Conservation (phyloP, 2,113 vertebrate genomes). For the Notechis scutatus region DNA sequence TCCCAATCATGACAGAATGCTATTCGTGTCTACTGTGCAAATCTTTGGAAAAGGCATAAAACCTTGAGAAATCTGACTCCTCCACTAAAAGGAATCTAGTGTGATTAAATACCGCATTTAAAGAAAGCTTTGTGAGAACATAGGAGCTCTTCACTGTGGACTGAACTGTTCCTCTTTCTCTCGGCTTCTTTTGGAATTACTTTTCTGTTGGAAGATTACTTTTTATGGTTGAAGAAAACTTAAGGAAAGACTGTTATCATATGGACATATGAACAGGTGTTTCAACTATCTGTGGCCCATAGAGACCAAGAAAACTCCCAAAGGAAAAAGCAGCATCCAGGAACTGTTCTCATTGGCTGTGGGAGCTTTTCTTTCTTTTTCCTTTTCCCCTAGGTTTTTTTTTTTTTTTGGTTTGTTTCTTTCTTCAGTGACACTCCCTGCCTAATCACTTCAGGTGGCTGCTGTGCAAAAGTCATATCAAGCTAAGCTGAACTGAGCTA, state of each 20-base stretch:
- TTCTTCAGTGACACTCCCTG: constrained; percentile 44
- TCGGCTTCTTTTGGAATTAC: constrained; percentile 4
- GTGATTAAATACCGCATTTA: constrained; percentile 29
- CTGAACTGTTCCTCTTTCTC: not conserved
- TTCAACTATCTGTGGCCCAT: constrained; percentile 31
- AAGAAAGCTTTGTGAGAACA: constrained; percentile 37
- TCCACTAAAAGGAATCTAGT: constrained; percentile 36
- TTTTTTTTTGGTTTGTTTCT: not conserved
- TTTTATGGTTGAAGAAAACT: constrained; percentile 26
- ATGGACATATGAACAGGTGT: constrained; percentile 49
- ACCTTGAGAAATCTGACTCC: constrained; percentile 30
- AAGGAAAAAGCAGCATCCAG: constrained; percentile 11
- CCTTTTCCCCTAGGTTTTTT: not conserved
- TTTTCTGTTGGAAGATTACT: constrained; percentile 26
- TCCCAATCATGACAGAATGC: constrained; percentile 25
- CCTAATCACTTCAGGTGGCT: constrained; percentile 53
- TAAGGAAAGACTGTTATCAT: constrained; percentile 20
- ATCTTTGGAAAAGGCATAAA: constrained; percentile 45
- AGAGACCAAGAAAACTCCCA: constrained; percentile 8
- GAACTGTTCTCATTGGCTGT: constrained; percentile 37
- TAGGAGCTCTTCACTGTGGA: not conserved
- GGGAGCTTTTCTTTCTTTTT: not conserved
- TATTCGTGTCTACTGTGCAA: constrained; percentile 21
- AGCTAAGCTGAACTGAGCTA: constrained; percentile 45
- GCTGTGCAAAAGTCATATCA: constrained; percentile 47